Percentiles rank a stretch among this genome's conserved stretches.
These are phyloP conservation scores for Harpegnathos saltator DNA, from an alignment of 1,140 invertebrate genomes.

Conservation along the genomic window DNA sequence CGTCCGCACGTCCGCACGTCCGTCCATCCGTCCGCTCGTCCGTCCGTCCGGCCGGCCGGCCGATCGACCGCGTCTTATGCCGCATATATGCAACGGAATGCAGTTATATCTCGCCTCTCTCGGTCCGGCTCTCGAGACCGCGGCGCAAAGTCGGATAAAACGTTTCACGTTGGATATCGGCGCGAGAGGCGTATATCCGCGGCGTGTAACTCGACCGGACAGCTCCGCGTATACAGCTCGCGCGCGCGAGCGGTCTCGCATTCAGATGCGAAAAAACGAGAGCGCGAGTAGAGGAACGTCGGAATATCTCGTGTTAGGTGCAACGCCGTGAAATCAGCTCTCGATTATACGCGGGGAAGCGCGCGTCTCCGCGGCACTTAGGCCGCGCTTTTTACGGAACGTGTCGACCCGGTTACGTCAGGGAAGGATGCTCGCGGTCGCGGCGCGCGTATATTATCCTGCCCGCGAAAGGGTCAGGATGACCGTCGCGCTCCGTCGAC, in stretches of 20 bases:
- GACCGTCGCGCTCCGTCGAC: conserved; percentile 58
- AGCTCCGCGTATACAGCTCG: conserved; percentile 2
- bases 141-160: conserved; percentile 56
- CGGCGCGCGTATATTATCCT: conserved; percentile 50
- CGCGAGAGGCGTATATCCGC: conserved; percentile 29
- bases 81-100: conserved; percentile 66
- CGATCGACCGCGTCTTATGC: background rate
- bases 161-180: conserved; percentile 47
- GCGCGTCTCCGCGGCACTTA: conserved; percentile 14
- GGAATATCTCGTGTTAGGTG: conserved; percentile 41
- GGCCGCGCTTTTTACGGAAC: conserved; percentile 26
- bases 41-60: conserved; percentile 33
- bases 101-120: conserved; percentile 64
- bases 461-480: conserved; percentile 40
- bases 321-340: conserved; percentile 60
- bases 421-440: conserved; percentile 46
- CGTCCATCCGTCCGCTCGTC: conserved; percentile 15
- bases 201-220: conserved; percentile 62
- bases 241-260: conserved; percentile 40
- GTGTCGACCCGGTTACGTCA: conserved; percentile 68
- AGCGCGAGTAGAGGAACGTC: conserved; percentile 30
- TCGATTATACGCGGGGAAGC: conserved; percentile 42
- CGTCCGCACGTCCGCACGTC: too few relatives aligned
- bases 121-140: conserved; percentile 26
- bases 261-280: conserved; percentile 60